phyloP scores from a whole-genome alignment of 2,113 vertebrate genomes.

The Pseudorasbora parva region DNA sequence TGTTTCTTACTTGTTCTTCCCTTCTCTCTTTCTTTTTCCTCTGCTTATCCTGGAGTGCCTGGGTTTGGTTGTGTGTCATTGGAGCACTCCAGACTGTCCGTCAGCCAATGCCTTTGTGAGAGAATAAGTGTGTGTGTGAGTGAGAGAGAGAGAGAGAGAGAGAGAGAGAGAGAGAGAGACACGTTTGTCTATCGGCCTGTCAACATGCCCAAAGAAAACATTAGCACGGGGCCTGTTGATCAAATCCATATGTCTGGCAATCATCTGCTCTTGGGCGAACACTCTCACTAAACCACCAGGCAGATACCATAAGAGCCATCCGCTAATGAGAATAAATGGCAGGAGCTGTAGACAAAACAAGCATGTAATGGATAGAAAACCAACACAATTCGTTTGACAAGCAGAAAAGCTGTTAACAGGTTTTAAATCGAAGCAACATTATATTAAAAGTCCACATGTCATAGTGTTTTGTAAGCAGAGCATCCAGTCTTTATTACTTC shows the following conservation, averaged over 20 bases:
- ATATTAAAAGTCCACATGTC: constrained; percentile 13
- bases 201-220: constrained; percentile 83
- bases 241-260: constrained; percentile 82
- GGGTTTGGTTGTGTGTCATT: constrained; percentile 79
- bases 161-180: constrained; percentile 24
- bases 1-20: constrained; percentile 54
- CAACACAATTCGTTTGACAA: constrained; percentile 12
- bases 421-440: background rate
- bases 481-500: constrained; percentile 49
- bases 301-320: constrained; percentile 78
- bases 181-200: constrained; percentile 79
- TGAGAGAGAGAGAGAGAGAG: constrained; percentile 21
- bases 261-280: constrained; percentile 65
- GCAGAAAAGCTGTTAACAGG: constrained; percentile 1
- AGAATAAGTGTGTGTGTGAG: constrained; percentile 24
- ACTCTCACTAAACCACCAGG: constrained; percentile 63
- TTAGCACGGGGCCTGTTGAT: constrained; percentile 81
- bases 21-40: constrained; percentile 60
- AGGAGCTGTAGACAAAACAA: constrained; percentile 25
- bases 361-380: constrained; percentile 21
- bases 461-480: constrained; percentile 47
- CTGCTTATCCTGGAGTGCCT: constrained; percentile 64
- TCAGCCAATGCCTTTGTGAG: constrained; percentile 69
- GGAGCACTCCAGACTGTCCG: constrained; percentile 72
- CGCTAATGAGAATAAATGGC: constrained; percentile 73